Conservation (phyloP, 2,113 vertebrate species). For the Gallinago undulata region DNA sequence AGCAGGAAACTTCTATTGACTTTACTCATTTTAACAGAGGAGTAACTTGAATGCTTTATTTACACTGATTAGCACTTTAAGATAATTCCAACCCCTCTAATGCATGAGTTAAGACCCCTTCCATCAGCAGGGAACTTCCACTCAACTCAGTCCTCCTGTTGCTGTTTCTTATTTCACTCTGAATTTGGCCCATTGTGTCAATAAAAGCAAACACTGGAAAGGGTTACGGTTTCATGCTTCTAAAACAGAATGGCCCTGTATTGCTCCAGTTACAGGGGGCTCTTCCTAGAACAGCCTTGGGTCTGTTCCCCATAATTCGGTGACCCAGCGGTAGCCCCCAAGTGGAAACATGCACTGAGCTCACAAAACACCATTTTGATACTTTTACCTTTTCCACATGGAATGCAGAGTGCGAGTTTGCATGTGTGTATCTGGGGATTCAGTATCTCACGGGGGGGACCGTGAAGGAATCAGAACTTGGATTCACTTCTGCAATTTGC, state of each 20-base stretch:
- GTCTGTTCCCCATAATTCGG: not conserved
- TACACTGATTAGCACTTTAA: not conserved
- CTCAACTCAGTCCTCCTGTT: not conserved
- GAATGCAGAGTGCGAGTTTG: rapidly evolving
- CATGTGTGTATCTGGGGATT: not conserved
- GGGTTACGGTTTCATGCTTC: not conserved
- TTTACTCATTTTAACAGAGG: not conserved
- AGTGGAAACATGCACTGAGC: rapidly evolving
- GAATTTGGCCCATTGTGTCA: not conserved
- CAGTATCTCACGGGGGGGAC: not conserved
- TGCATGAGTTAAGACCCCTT: not conserved
- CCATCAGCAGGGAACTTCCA: not conserved
- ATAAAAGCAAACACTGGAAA: not conserved
- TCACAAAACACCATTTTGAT: rapidly evolving
- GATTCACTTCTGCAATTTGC: not conserved
- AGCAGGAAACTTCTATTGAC: not conserved
- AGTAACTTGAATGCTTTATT: not conserved
- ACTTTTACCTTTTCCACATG: not conserved
- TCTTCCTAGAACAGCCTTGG: not conserved
- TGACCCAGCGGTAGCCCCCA: not conserved
- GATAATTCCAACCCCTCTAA: not conserved
- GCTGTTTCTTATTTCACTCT: not conserved
- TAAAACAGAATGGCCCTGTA: not conserved
- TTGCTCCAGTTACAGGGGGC: not conserved
- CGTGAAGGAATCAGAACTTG: not conserved